phyloP scores from a whole-genome alignment of 2,113 vertebrate species.

The Sylvia atricapilla region DNA sequence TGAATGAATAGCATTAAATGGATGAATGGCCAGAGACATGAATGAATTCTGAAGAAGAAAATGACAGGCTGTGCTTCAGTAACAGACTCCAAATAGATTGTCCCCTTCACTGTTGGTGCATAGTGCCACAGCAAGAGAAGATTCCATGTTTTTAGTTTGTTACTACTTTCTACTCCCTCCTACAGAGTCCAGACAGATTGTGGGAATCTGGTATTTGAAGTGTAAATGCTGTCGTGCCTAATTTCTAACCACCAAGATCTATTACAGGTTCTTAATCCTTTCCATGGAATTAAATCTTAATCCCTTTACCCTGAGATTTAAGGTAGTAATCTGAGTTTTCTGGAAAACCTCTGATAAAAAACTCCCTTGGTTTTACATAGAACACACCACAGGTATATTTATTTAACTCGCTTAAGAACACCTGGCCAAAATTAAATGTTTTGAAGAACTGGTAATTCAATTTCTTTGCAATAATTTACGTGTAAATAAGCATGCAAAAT shows the following conservation, averaged over 20 bases:
- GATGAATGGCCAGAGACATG: neutral
- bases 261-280: neutral
- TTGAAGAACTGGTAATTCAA: conserved; percentile 18
- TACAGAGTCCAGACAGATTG: neutral
- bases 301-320: neutral
- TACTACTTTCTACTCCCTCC: neutral
- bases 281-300: neutral
- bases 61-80: neutral
- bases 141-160: neutral
- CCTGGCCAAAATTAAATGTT: conserved; percentile 15
- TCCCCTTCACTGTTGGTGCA: neutral
- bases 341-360: neutral
- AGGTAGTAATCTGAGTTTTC: neutral
- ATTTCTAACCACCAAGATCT: neutral
- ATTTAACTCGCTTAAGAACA: neutral
- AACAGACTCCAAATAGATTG: neutral
- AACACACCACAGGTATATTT: neutral
- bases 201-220: neutral
- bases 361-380: neutral
- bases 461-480: conserved; percentile 16
- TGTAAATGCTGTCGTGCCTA: neutral
- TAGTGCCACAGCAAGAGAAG: neutral
- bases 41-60: neutral
- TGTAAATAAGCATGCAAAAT: conserved; percentile 27
- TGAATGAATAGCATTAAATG: neutral